Conservation (phyloP, 2,888 invertebrate species). For the Schrankia costaestrigalis region DNA sequence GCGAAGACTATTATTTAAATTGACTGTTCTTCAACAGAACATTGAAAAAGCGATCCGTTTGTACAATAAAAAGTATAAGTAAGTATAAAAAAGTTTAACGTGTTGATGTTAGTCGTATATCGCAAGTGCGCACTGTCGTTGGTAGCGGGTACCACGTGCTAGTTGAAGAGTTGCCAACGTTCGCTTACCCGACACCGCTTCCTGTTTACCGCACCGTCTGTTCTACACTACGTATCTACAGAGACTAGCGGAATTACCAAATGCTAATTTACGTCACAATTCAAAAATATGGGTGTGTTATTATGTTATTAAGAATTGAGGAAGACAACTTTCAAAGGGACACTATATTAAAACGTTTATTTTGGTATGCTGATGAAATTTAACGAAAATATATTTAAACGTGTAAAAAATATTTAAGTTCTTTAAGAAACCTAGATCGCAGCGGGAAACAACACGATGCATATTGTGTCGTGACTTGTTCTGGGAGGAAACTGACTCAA, state of each 20-base stretch:
- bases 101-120: slow-evolving; percentile 21
- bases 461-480: slow-evolving; percentile 47
- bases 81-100: too few species aligned
- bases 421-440: slow-evolving; percentile 34
- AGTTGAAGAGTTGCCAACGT: slow-evolving; percentile 70
- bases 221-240: slow-evolving; percentile 38
- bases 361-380: neutral
- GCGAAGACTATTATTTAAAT: neutral
- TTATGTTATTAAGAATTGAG: slow-evolving; percentile 17
- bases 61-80: slow-evolving; percentile 5
- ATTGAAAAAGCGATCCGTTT: neutral
- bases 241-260: slow-evolving; percentile 38
- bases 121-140: slow-evolving; percentile 33
- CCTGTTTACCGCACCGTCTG: slow-evolving; percentile 68
- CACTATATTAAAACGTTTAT: too few species aligned
- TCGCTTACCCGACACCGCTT: slow-evolving; percentile 54
- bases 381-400: slow-evolving; percentile 1
- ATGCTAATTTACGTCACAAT: slow-evolving; percentile 36
- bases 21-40: neutral
- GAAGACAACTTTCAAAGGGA: too few species aligned
- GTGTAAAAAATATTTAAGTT: slow-evolving; percentile 15
- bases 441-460: slow-evolving; percentile 50
- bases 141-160: slow-evolving; percentile 47
- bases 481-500: slow-evolving; percentile 29
- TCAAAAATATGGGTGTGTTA: slow-evolving; percentile 15